Evolutionary conservation across 1,140 invertebrate genomes (phyloP), one percentile per base, ranked within the genome.

Genomic region (Diprion similis): DNA sequence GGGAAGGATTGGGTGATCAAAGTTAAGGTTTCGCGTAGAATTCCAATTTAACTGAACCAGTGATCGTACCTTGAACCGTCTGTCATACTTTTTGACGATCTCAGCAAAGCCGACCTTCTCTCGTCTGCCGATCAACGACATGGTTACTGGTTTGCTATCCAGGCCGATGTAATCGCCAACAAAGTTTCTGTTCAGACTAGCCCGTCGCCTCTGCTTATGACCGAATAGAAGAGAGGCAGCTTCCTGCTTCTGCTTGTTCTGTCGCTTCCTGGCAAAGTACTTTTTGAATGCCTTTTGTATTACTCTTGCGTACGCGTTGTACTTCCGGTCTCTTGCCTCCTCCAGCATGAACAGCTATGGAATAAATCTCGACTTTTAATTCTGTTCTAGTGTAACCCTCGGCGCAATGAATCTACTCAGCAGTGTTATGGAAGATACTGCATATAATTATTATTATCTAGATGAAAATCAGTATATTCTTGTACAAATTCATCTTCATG

Each of bases 131-230:
- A 93, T 89, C 10, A 94, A 82, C 68, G 88, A 83, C 73, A 88
- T 87, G 45, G 93, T 80, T 18, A 88, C 89, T 8, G 92, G 92
- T 73, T 90, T 88, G 71, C 91, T 86, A 71, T 94, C 93, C 72
- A 94, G 77, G 1, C 93, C 93, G 73, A 95, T 92, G 82, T 95
- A 95, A 85, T 95, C 94, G 10, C 93, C 93, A 19, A 92, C 89
- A 86, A 94, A 95, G 82, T 92, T 92, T 76, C 94, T 88, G 81
- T 94, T 94, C 1, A 95, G 75, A 76, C 93, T 94, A 79, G 88
- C 89, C 9, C 89, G 82, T 75, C 93, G 86, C 13, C 94, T 85
- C 81, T 94, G 91, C 80, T 95, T 95, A 78, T 92, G 92, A 68
- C 92, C 90, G 80, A 89, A 91, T 13, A 94, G 82, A 24, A 95